Base-by-base conservation (phyloP, 2,113 vertebrate species). In the Ursus arctos region DNA sequence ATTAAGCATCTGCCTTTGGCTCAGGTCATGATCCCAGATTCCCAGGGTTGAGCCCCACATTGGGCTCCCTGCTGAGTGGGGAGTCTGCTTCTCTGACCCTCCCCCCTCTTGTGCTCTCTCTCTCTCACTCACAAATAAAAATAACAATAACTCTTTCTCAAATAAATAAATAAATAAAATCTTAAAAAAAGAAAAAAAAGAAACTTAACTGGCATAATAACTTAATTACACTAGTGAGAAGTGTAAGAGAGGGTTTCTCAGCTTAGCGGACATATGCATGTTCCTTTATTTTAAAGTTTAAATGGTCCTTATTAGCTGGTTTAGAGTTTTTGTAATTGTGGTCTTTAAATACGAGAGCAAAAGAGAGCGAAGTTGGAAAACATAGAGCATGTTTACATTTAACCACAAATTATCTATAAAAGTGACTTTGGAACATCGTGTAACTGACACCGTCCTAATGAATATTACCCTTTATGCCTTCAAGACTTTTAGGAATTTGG, bases 281-380 rank as follows among this genome's bases (percentile, higher is more conserved):
- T 89, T 36, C n/a, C 19, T 94, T 88, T 72, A 65, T 72, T 92
- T 65, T n/a, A 92, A 83, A 84, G 57, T 57, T 14, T 57, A 84
- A 43, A 4, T 80, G 2, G 11, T 36, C 6, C 11, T 87, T 69
- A 65, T 49, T 88, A 88, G 63, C 10, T 28, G 51, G 24, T 61
- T 81, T 61, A 53, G 24, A 59, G 8, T 40, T 92, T 95, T 81
- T 91, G 7, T 77, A 63, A 71, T 36, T 63, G 31, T n/a, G 11
- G 21, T 79, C 82, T 84, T 83, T 36, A 84, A 92, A 96, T 72
- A 57, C 2, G 4, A 57, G 33, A 55, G 5, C 31, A 71, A 65
- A 57, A 43, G 43, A 43, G 43, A 43, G 6, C 43, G 16, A 59
- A 53, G 22, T 47, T 36, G 13, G 49, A 47, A 72, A 88, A 90